A percentile compares a stretch with the other conserved stretches of the same genome.
Conservation (phyloP, 2,797 vertebrate genomes). For the Spinibarbus caldwelli region DNA sequence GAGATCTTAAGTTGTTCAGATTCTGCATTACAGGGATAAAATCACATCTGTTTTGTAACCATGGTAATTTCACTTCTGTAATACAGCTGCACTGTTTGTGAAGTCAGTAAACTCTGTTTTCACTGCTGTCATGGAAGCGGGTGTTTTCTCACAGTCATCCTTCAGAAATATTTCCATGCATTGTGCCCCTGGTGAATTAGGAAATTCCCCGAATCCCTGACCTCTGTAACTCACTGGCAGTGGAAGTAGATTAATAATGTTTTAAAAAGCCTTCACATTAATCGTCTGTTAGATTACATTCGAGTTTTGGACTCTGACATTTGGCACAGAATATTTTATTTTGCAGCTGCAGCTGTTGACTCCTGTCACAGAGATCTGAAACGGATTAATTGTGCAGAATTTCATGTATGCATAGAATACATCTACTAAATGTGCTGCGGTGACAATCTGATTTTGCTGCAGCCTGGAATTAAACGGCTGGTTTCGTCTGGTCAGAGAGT, state of each 20-base stretch:
- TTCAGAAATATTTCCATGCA: constrained; percentile 12
- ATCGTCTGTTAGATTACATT: background rate
- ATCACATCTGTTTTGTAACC: background rate
- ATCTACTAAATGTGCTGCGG: background rate
- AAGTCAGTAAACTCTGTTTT: constrained; percentile 2
- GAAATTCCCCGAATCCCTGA: background rate
- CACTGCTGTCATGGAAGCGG: constrained; percentile 14
- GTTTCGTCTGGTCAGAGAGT: too few relatives aligned
- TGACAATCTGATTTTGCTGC: background rate
- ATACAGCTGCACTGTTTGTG: background rate
- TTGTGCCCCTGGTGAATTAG: background rate
- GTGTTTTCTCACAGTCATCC: constrained; percentile 17
- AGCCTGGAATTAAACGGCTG: too few relatives aligned
- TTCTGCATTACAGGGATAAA: background rate
- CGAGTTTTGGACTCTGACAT: background rate
- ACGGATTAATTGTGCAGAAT: constrained; percentile 44
- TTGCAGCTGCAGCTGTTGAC: constrained; percentile 5
- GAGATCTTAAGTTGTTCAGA: background rate
- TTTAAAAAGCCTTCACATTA: background rate
- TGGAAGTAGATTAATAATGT: background rate
- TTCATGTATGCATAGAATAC: background rate
- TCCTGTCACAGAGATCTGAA: constrained; percentile 53
- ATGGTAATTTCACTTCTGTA: background rate
- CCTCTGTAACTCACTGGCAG: background rate
- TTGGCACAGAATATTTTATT: constrained; percentile 41